These are phyloP conservation scores for Hippolais icterina DNA, from an alignment of 2,113 vertebrate genomes.

Conservation along the genomic window DNA sequence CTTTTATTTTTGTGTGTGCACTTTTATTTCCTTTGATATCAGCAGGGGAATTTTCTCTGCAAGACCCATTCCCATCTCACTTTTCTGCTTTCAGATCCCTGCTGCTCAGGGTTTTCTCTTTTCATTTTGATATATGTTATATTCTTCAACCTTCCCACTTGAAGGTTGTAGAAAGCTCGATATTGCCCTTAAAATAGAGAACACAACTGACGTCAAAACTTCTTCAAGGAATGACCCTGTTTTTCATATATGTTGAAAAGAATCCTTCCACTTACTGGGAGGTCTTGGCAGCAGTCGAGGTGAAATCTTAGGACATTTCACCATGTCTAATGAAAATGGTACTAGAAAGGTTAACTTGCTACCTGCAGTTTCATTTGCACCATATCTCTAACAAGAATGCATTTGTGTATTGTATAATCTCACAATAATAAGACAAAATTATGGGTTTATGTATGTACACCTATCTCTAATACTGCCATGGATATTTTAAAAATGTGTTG, in stretches of 20 bases:
- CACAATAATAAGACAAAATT: neutral
- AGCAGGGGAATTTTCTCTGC: slow-evolving; percentile 69
- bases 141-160: slow-evolving; percentile 62
- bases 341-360: neutral
- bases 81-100: slow-evolving; percentile 67
- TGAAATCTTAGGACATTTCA: neutral
- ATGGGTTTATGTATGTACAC: neutral
- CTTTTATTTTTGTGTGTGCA: slow-evolving; percentile 54
- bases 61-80: slow-evolving; percentile 67
- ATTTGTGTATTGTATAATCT: neutral
- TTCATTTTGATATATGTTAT: slow-evolving; percentile 65
- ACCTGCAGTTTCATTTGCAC: neutral
- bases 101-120: slow-evolving; percentile 63
- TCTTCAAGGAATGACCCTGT: slow-evolving; percentile 21
- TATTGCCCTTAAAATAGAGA: slow-evolving; percentile 58
- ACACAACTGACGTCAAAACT: slow-evolving; percentile 16
- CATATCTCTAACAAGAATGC: neutral
- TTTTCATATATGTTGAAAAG: slow-evolving; percentile 51
- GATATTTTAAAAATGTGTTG: neutral
- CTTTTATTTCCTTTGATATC: slow-evolving; percentile 72
- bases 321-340: neutral
- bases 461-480: neutral
- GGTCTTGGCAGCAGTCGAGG: neutral
- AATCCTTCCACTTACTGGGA: slow-evolving; percentile 3
- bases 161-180: slow-evolving; percentile 53